Evolutionary conservation across 2,888 invertebrate species (phyloP), one percentile per base, ranked within the genome.

Genomic region (Xanthostigma xanthostigma): DNA sequence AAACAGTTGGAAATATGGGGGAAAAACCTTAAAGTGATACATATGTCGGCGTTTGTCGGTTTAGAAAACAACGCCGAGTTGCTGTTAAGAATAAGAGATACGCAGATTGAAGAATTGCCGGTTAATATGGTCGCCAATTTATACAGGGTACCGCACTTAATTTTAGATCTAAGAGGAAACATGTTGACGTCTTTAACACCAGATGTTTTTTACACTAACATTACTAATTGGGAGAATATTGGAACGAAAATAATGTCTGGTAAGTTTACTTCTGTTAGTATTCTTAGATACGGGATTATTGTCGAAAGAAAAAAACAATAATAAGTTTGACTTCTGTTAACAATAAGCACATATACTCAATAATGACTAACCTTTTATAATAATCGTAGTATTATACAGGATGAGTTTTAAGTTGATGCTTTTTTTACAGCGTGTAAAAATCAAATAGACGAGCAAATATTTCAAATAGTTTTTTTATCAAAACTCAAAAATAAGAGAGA

Each of bases 241-340:
- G 90, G 90, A n/a, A 90, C 91, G 5, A 84, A 87, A 61, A 75
- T 88, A 62, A 79, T 91, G 49, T 81, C 84, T 68, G 85, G 86
- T 84, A 67, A 68, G 71, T 56, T 27, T 1, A 5, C 6, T 27
- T 27, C 1, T 27, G 27, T 27, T 27, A 27, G 1, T 27, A 27
- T 27, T 27, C 6, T 27, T 27, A 17, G 27, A 6, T 27, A 6
- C 27, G 6, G 27, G 27, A 27, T 27, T 27, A 27, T 27, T 27
- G 4, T 17, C 4, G 17, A 17, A 17, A 17, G n/a, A 17, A 17
- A 17, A 17, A 17, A 17, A 17, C 17, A 17, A 17, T 4, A 17
- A 2, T 17, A 17, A 17, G 17, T 17, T 17, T 17, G 17, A 17
- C 2, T 17, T 17, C 4, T 17, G 17, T 17, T 17, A 4, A 17